A percentile compares a stretch with the other conserved stretches of the same genome.
These are phyloP conservation scores for Dasypus novemcinctus DNA, from an alignment of 2,113 vertebrate species.

Conservation along the genomic window DNA sequence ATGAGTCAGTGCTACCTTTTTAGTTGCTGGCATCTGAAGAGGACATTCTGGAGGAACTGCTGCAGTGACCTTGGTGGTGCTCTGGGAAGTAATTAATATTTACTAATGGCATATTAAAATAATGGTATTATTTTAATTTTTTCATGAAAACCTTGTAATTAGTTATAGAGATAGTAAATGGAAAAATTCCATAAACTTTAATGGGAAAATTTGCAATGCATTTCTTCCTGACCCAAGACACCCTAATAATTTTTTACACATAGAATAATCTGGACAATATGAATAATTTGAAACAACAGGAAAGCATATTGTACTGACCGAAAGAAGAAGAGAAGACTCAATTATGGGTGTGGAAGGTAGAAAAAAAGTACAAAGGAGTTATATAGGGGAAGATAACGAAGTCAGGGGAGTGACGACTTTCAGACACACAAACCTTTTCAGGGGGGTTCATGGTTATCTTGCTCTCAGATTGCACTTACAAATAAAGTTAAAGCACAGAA, in stretches of 20 bases:
- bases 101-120: too few relatives aligned
- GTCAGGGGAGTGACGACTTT: neutral
- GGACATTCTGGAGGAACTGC: neutral
- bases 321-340: neutral
- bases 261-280: neutral
- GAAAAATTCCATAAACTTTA: neutral
- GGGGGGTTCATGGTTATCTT: neutral
- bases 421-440: neutral
- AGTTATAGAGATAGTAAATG: neutral
- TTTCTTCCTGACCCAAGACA: neutral
- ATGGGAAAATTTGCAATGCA: neutral
- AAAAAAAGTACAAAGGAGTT: neutral
- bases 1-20: neutral
- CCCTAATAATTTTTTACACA: constrained; percentile 10
- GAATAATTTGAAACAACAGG: neutral
- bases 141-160: neutral
- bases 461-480: neutral
- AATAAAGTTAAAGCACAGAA: neutral
- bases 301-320: neutral
- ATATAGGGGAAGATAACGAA: neutral
- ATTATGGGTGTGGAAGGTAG: neutral
- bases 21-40: neutral
- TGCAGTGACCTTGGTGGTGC: neutral
- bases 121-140: too few relatives aligned
- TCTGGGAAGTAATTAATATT: neutral